A percentile compares a stretch with the other conserved stretches of the same genome.
These are phyloP conservation scores for Diaperis boleti DNA, from an alignment of 2,888 invertebrate genomes.

Conservation along the genomic window DNA sequence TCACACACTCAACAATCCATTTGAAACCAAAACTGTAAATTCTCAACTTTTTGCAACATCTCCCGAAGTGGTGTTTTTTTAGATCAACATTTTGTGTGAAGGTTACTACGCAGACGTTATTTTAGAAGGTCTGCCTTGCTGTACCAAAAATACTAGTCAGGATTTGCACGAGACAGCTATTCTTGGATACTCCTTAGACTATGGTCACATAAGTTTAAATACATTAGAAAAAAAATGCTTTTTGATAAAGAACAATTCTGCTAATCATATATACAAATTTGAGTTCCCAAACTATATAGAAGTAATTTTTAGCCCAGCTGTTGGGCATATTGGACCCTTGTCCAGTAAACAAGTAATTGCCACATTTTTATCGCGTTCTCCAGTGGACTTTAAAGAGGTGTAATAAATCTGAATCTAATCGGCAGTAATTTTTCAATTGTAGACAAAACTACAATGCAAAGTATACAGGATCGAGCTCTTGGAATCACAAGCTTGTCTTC, in stretches of 20 bases:
- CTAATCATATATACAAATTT: constrained; percentile 61
- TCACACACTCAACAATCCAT: constrained; percentile 70
- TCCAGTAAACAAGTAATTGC: constrained; percentile 68
- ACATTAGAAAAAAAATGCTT: constrained; percentile 63
- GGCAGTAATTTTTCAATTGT: too few relatives aligned
- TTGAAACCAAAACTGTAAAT: constrained; percentile 66
- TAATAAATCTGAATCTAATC: too few relatives aligned
- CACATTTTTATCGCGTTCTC: constrained; percentile 67
- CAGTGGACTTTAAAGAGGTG: constrained; percentile 58
- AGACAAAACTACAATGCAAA: constrained; percentile 14
- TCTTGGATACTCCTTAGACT: constrained; percentile 61
- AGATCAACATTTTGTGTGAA: constrained; percentile 51
- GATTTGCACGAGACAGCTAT: background rate
- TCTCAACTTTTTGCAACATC: background rate
- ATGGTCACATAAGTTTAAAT: constrained; percentile 62
- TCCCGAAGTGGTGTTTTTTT: background rate
- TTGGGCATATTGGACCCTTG: constrained; percentile 65
- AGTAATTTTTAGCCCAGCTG: constrained; percentile 67
- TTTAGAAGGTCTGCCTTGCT: constrained; percentile 60
- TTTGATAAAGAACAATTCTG: constrained; percentile 64
- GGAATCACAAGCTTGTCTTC: constrained; percentile 43
- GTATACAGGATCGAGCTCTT: constrained; percentile 56
- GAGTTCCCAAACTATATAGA: constrained; percentile 58
- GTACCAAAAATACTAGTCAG: background rate
- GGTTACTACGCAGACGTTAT: constrained; percentile 67